Evolutionary conservation across 2,797 vertebrate genomes (phyloP), one percentile per base, ranked within the genome.

Genomic region (Lates japonicus): DNA sequence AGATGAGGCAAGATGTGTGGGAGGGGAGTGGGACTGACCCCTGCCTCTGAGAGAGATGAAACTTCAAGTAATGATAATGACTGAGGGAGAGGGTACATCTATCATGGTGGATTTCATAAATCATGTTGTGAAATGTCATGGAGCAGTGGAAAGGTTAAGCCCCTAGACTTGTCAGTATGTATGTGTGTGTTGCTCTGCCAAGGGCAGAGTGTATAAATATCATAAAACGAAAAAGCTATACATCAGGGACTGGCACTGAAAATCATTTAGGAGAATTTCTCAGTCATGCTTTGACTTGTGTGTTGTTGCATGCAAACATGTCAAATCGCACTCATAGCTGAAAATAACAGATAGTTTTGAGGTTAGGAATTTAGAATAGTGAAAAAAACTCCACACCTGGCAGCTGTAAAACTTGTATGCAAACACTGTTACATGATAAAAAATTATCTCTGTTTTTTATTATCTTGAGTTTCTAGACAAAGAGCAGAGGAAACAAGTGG

Each of bases 61-160:
- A 87, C 74, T 70, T 77, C 59, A 74, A 62, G 78, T 87, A 66
- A 88, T 81, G 78, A 77, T 84, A 82, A 86, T 72, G 64, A 78
- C 72, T 22, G 14, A 25, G 58, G 67, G 39, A 61, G 65, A 67
- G 62, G 78, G 52, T 13, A 65, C 69, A 78, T 90, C 73, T 46
- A 78, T 90, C 81, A 65, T 8, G 1, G 37, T 29, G 64, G 54
- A 57, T 84, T 87, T 83, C 81, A 90, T 92, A 72, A 90, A 88
- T 93, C 81, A 75, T 29, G 35, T 35, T 61, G n/a, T 44, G 71
- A 88, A 78, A 88, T 81, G 78, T 85, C 80, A 80, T 44, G 64
- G 51, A 76, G 74, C 74, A 35, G n/a, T 49, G 39, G 39, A 80
- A 81, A 88, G 84, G 83, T 88, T 68, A 81, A 66, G 31, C 33